Evolutionary conservation across 2,113 vertebrate species (phyloP).

Genomic region (Vicugna pacos): DNA sequence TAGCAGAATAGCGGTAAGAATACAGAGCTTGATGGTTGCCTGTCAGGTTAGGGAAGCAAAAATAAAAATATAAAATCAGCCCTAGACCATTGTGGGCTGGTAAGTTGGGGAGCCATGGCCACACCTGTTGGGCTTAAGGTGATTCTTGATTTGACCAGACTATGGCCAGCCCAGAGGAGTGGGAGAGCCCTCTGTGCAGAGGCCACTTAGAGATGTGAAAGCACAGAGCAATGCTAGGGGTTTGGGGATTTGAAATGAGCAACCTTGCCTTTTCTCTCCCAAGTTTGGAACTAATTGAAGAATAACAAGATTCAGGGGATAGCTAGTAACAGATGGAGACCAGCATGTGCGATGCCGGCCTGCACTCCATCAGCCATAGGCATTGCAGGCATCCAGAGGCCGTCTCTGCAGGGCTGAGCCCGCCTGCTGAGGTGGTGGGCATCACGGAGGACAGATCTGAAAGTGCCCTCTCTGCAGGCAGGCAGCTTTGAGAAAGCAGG

Average conservation of each 20-base stretch:
- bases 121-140: not conserved
- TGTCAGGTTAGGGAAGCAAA: not conserved
- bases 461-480: not conserved
- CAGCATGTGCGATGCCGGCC: accelerated
- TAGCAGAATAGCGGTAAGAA: not conserved
- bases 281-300: not conserved
- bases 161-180: not conserved
- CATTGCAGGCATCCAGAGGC: not conserved
- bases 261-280: not conserved
- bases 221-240: not conserved
- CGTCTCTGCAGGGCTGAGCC: not conserved
- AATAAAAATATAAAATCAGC: not conserved
- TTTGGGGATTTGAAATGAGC: not conserved
- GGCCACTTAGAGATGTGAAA: not conserved
- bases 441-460: no score
- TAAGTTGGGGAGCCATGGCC: accelerated
- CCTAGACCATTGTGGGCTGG: not conserved
- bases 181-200: accelerated
- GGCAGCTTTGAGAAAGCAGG: not conserved
- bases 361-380: not conserved
- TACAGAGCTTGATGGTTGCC: not conserved
- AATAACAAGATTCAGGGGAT: no score
- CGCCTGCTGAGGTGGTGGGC: not conserved
- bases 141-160: not conserved
- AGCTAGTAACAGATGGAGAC: not conserved